Evolutionary conservation across 2,797 vertebrate species (phyloP), one percentile per base, ranked within the genome.

Genomic region (Hephaestus fuliginosus): DNA sequence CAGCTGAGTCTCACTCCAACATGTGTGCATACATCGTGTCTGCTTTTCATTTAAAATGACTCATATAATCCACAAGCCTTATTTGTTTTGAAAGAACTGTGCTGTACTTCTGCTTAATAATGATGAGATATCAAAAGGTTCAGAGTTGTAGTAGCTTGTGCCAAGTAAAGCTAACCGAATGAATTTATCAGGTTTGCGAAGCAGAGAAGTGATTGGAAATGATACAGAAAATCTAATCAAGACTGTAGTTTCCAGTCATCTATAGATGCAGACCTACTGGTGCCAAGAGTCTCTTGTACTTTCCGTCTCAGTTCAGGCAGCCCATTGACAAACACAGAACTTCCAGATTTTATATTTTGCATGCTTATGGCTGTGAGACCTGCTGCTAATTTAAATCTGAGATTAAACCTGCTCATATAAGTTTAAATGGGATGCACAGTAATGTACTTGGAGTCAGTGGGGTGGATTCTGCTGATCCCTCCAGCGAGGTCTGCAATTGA

Each of bases 161-260:
- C 80, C 83, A 91, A 84, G 61, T 86, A 49, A 82, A 89, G 17
- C 69, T 73, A 86, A 84, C 72, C 83, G 68, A 91, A 92, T 87
- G 64, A 86, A 88, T 89, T 86, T 57, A 86, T 90, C 84, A 89
- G 76, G 70, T 68, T 60, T 61, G 63, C 68, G 74, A 81, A 44
- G n/a, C 30, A 33, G 30, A 91, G 84, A 92, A 7, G 39, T 91
- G 84, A 94, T 92, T 91, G 82, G 65, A 92, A 74, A 53, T 55
- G 89, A 93, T 85, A 44, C 49, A 22, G 53, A 71, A 92, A 96
- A 95, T 92, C 61, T 2, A 86, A 82, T 85, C 92, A 94, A 95
- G 93, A 92, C 86, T 53, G 56, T 30, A 71, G 57, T 39, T 82
- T 88, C 86, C 64, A 79, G 61, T 18, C 53, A 55, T 83, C 80